These are phyloP conservation scores for Erpornis zantholeuca DNA, from an alignment of 2,113 vertebrate species.

Conservation along the genomic window DNA sequence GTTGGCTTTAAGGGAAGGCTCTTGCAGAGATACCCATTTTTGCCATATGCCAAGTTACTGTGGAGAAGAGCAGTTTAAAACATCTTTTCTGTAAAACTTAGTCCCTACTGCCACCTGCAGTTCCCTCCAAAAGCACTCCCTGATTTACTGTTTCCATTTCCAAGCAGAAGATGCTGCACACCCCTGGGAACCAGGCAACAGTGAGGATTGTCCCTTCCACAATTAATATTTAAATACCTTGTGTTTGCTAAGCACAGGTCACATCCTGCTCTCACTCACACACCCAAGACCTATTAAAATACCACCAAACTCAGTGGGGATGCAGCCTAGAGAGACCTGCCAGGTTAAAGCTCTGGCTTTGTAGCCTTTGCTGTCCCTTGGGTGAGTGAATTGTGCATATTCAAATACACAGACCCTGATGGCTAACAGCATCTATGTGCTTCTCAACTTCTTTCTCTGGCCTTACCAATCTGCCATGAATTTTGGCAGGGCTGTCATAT, in stretches of 20 bases:
- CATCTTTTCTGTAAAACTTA: background rate
- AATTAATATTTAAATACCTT: background rate
- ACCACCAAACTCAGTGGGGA: background rate
- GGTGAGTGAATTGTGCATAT: background rate
- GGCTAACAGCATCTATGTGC: background rate
- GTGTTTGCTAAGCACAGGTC: background rate
- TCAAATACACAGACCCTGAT: background rate
- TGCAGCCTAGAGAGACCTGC: background rate
- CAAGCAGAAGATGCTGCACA: background rate
- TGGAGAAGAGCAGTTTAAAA: background rate
- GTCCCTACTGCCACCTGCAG: constrained; percentile 60
- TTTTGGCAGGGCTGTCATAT: background rate
- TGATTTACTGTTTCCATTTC: background rate
- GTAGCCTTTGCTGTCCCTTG: background rate
- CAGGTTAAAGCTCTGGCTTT: background rate
- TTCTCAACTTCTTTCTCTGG: background rate
- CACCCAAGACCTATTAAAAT: background rate
- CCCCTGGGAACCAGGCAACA: background rate
- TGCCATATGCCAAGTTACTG: background rate
- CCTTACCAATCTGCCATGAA: background rate
- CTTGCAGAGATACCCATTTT: background rate
- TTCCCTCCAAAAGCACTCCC: background rate
- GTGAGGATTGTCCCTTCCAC: background rate
- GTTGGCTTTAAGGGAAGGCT: background rate
- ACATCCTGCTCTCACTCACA: background rate